These are phyloP conservation scores for Poecilobothrus nobilitatus DNA, from an alignment of 2,888 invertebrate genomes.

Conservation along the genomic window DNA sequence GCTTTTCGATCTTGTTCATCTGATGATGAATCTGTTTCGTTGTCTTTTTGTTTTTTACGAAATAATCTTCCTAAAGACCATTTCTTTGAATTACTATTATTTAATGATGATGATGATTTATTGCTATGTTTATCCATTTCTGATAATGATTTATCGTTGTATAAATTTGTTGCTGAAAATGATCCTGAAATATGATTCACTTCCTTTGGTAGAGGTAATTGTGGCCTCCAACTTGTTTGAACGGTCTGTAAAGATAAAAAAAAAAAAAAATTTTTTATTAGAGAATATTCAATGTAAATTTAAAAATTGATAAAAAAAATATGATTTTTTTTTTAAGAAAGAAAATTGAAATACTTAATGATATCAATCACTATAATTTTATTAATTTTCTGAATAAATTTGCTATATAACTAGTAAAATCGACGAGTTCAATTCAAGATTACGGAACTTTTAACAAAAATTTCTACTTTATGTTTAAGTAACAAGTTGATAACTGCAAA, in stretches of 20 bases:
- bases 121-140: conserved; percentile 28
- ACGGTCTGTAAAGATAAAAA: conserved; percentile 36
- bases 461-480: too few species aligned
- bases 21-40: conserved; percentile 35
- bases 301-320: too few species aligned
- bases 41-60: conserved; percentile 62
- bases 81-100: conserved; percentile 46
- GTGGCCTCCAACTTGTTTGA: conserved; percentile 44
- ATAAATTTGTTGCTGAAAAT: neutral
- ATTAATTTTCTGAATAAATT: too few species aligned
- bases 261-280: neutral
- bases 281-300: too few species aligned
- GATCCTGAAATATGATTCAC: conserved; percentile 23
- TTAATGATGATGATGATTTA: conserved; percentile 10
- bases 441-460: too few species aligned
- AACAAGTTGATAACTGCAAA: too few species aligned
- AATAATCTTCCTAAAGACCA: conserved; percentile 77
- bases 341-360: too few species aligned
- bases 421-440: too few species aligned
- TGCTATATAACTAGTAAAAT: too few species aligned
- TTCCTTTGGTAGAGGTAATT: conserved; percentile 41
- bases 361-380: too few species aligned
- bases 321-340: too few species aligned
- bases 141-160: conserved; percentile 21
- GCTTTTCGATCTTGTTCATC: conserved; percentile 44